phyloP scores from a whole-genome alignment of 2,797 vertebrate species.

The Acomys russatus region DNA sequence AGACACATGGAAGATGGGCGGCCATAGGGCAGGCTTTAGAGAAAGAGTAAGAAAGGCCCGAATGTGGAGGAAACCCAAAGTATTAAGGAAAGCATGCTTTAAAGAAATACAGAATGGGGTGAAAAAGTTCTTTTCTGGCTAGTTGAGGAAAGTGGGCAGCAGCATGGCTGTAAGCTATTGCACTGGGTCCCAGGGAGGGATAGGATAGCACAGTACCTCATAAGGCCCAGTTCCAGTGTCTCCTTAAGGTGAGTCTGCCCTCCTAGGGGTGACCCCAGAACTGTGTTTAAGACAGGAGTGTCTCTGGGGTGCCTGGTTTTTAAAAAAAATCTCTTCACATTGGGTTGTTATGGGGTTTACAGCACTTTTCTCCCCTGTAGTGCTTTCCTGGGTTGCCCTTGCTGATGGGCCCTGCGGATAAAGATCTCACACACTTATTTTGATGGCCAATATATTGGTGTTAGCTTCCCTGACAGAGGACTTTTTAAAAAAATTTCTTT shows the following conservation, averaged over 20 bases:
- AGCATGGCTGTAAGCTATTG: neutral
- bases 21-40: neutral
- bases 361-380: neutral
- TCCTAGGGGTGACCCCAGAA: neutral
- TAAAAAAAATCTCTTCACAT: neutral
- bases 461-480: neutral
- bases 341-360: neutral
- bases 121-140: neutral
- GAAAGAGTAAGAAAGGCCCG: neutral
- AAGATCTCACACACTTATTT: constrained; percentile 18
- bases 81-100: neutral
- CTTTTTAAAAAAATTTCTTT: neutral
- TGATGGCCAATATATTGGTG: neutral
- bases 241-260: neutral
- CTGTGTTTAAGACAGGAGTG: neutral
- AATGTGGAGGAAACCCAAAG: neutral
- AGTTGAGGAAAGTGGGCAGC: neutral
- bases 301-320: neutral
- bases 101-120: neutral
- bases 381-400: neutral
- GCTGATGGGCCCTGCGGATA: neutral
- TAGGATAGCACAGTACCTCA: neutral
- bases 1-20: neutral
- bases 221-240: too few relatives aligned
- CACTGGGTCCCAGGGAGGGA: neutral